Percentiles rank a stretch among this genome's conserved stretches.
These are phyloP conservation scores for Todiramphus saurophagus DNA, from an alignment of 2,113 vertebrate species.

Conservation along the genomic window DNA sequence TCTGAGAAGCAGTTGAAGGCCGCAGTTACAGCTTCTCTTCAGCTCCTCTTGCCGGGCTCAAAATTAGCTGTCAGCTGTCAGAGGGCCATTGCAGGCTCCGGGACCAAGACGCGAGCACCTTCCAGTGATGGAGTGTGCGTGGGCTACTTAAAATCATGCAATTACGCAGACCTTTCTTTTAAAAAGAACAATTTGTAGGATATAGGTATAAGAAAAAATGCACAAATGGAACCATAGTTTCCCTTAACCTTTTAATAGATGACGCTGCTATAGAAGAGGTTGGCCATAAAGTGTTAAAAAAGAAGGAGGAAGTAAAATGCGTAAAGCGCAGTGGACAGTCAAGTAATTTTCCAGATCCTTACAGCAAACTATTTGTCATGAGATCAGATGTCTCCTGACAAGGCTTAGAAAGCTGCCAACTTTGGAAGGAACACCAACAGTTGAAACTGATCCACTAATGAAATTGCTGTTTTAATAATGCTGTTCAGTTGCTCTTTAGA, in stretches of 20 bases:
- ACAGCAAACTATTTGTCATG: slow-evolving; percentile 60
- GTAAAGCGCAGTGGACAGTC: not conserved
- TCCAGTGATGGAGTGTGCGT: not conserved
- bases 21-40: rapidly evolving
- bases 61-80: rapidly evolving
- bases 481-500: not conserved
- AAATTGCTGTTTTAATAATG: not conserved
- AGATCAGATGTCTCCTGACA: slow-evolving; percentile 67
- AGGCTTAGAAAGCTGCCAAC: slow-evolving; percentile 4
- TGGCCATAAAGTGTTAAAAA: not conserved
- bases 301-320: not conserved
- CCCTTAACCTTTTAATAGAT: not conserved
- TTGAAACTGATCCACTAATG: not conserved
- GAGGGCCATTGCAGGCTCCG: rapidly evolving
- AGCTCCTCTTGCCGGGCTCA: not conserved
- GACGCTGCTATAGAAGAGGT: not conserved
- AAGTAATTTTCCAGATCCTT: slow-evolving; percentile 26
- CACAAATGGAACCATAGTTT: not conserved
- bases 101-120: too few relatives aligned
- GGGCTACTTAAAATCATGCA: rapidly evolving
- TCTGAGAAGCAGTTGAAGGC: rapidly evolving
- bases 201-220: rapidly evolving
- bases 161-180: rapidly evolving
- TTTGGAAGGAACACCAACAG: not conserved
- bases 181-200: not conserved